These are phyloP conservation scores for Thaleichthys pacificus DNA, from an alignment of 2,797 vertebrate genomes.

Conservation along the genomic window DNA sequence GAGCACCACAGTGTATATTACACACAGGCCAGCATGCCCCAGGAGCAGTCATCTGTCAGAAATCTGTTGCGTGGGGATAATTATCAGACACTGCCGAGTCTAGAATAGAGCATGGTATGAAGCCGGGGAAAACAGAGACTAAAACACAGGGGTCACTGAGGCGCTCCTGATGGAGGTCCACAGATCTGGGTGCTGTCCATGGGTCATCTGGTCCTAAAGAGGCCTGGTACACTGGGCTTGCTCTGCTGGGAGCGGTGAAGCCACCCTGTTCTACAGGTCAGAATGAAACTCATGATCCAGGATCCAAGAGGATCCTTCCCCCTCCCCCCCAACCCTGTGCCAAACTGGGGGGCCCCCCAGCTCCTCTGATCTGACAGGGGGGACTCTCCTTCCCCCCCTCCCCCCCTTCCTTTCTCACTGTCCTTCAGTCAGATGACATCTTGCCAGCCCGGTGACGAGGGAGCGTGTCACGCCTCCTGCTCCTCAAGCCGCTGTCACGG, in stretches of 20 bases:
- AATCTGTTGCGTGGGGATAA: too few relatives aligned
- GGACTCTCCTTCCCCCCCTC: background rate
- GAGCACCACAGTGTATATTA: constrained; percentile 10
- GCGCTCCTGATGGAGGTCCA: background rate
- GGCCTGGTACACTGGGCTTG: background rate
- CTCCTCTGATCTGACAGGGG: background rate
- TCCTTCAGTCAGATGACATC: constrained; percentile 85
- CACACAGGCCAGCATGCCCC: too few relatives aligned
- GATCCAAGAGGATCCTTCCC: background rate
- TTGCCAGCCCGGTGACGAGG: constrained; percentile 76
- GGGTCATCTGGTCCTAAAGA: background rate
- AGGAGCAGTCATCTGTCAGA: too few relatives aligned
- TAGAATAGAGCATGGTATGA: too few relatives aligned
- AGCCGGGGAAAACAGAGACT: too few relatives aligned
- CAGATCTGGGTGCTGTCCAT: background rate
- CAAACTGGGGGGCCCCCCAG: background rate
- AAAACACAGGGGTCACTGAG: background rate
- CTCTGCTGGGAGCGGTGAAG: background rate
- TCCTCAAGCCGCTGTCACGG: constrained; percentile 92
- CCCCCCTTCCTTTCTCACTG: constrained; percentile 77
- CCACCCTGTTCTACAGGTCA: background rate
- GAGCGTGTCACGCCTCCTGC: constrained; percentile 90
- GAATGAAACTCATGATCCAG: background rate
- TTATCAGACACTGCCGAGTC: too few relatives aligned
- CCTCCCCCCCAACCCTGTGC: background rate